A percentile compares a stretch with the other conserved stretches of the same genome.
These are phyloP conservation scores for Lobophora halterata DNA, from an alignment of 2,888 invertebrate species.

Conservation along the genomic window DNA sequence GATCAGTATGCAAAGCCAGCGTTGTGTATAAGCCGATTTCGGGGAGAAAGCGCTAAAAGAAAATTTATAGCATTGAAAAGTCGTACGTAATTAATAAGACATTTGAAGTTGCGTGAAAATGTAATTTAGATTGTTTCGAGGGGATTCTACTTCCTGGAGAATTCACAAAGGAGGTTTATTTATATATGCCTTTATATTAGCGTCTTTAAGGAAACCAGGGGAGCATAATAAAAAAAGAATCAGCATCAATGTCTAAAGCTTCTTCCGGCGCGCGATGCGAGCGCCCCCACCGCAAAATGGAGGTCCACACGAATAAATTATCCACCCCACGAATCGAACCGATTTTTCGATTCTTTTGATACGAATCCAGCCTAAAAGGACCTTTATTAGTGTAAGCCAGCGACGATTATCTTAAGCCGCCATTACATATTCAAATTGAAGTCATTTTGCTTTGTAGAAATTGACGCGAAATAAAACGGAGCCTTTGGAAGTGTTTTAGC, in stretches of 20 bases:
- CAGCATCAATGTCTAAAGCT: slow-evolving; percentile 80
- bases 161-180: slow-evolving; percentile 76
- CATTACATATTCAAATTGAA: slow-evolving; percentile 81
- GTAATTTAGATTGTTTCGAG: slow-evolving; percentile 81
- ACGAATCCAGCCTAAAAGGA: slow-evolving; percentile 69
- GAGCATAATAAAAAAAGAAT: slow-evolving; percentile 79
- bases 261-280: slow-evolving; percentile 68
- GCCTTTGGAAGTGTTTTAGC: slow-evolving; percentile 64
- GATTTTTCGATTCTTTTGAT: slow-evolving; percentile 79
- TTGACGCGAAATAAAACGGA: slow-evolving; percentile 79
- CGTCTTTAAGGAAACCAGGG: slow-evolving; percentile 77
- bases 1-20: slow-evolving; percentile 68
- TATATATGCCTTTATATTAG: slow-evolving; percentile 80
- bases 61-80: slow-evolving; percentile 81
- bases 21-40: slow-evolving; percentile 74
- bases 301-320: slow-evolving; percentile 81
- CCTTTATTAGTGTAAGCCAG: slow-evolving; percentile 81
- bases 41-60: slow-evolving; percentile 72
- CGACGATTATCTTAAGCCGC: slow-evolving; percentile 78
- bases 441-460: slow-evolving; percentile 78
- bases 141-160: slow-evolving; percentile 64
- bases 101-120: slow-evolving; percentile 82
- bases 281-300: slow-evolving; percentile 76
- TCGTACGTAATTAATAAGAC: slow-evolving; percentile 80
- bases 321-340: slow-evolving; percentile 70